phyloP scores from a whole-genome alignment of 30 jellyfish, hydroid and myxozoan genomes.

The Mastigias papua region DNA sequence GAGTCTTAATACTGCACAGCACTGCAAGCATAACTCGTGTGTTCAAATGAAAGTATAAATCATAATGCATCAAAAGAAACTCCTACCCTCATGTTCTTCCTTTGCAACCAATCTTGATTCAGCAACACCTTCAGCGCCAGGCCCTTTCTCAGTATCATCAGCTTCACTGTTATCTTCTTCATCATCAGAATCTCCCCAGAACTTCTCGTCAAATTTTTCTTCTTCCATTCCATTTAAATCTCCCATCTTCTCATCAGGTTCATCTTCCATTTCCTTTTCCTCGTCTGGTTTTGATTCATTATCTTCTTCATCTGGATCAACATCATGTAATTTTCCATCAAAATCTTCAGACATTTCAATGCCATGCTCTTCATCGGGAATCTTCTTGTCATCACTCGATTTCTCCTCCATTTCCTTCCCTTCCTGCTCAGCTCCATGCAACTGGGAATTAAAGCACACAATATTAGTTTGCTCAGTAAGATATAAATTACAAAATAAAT shows the following conservation, averaged over 20 bases:
- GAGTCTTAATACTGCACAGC: too few relatives aligned
- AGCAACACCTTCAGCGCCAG: constrained; percentile 86
- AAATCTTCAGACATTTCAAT: constrained; percentile 99
- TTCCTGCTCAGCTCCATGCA: constrained; percentile 90
- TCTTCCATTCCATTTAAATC: constrained; percentile 81
- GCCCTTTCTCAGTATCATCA: constrained; percentile 82
- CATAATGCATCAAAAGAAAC: too few relatives aligned
- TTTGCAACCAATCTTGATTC: constrained; percentile 95
- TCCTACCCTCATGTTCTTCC: constrained; percentile 88
- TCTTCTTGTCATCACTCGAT: constrained; percentile 62
- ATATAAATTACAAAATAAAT: too few relatives aligned
- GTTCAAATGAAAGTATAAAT: too few relatives aligned
- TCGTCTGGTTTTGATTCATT: constrained; percentile 50
- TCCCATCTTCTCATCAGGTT: constrained; percentile 91
- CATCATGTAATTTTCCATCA: constrained; percentile 91
- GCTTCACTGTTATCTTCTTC: constrained; percentile 80
- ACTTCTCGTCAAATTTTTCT: constrained; percentile 83
- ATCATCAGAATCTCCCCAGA: constrained; percentile 95
- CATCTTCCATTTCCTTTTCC: constrained; percentile 63
- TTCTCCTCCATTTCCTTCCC: constrained; percentile 74
- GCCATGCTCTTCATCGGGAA: constrained; percentile 92
- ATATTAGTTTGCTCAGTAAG: not conserved
- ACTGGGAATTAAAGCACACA: constrained; percentile 20
- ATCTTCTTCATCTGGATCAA: constrained; percentile 83
- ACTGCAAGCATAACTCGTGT: too few relatives aligned